A percentile compares a stretch with the other conserved stretches of the same genome.
Conservation (phyloP, 1,140 invertebrate genomes). For the Ostrea edulis region DNA sequence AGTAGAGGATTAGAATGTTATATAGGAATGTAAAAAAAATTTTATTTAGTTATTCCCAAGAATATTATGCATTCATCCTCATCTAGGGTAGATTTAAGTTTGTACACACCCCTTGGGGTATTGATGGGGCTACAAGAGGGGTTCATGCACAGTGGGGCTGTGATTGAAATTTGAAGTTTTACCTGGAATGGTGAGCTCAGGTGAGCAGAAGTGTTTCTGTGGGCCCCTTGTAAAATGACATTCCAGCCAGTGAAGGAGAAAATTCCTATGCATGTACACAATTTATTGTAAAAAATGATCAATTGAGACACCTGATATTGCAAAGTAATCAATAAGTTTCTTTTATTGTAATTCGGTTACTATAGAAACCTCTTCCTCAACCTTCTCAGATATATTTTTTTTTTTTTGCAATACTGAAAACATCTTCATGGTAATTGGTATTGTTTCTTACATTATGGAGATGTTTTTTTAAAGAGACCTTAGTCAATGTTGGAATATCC, state of each 20-base stretch:
- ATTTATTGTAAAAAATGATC: background rate
- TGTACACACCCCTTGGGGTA: no score
- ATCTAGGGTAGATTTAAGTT: no score
- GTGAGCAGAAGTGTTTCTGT: no score
- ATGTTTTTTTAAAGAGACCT: background rate
- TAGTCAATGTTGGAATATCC: background rate
- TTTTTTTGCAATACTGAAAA: background rate
- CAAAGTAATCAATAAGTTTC: background rate
- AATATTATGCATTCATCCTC: no score
- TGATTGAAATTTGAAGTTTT: no score
- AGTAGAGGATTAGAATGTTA: no score
- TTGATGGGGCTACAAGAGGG: no score
- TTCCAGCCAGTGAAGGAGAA: background rate
- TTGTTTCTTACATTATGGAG: background rate
- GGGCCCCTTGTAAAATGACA: no score
- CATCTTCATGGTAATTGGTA: background rate
- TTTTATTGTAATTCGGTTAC: slow-evolving; percentile 26
- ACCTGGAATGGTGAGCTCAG: no score
- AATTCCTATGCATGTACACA: background rate
- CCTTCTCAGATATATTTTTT: background rate
- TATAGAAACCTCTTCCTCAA: slow-evolving; percentile 22
- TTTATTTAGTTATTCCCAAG: no score
- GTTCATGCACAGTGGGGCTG: no score
- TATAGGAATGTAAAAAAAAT: no score
- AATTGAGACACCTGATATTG: slow-evolving; percentile 3